These are phyloP conservation scores for Eledona agricola DNA, from an alignment of 2,888 invertebrate genomes.

Conservation along the genomic window DNA sequence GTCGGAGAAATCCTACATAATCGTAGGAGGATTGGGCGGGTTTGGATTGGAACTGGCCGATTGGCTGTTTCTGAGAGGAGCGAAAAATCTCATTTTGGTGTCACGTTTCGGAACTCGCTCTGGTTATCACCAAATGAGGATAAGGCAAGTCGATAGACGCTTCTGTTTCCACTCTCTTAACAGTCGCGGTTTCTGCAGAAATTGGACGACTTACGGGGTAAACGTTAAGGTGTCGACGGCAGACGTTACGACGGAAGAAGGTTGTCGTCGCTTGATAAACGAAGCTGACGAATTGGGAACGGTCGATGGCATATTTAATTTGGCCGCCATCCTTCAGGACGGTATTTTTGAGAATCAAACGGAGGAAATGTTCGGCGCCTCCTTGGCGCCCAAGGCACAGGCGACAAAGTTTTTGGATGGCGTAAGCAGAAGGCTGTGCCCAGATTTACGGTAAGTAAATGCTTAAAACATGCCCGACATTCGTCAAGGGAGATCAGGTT, in stretches of 20 bases:
- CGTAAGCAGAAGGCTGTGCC: constrained; percentile 49
- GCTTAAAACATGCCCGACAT: no score
- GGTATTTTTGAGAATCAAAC: constrained; percentile 81
- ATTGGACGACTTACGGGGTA: constrained; percentile 72
- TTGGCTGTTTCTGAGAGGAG: constrained; percentile 86
- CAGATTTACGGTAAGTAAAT: constrained; percentile 45
- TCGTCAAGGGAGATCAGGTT: no score
- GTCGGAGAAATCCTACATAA: constrained; percentile 66
- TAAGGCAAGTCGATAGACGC: not conserved
- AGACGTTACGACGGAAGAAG: constrained; percentile 75
- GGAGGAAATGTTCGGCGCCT: constrained; percentile 71
- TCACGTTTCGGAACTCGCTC: constrained; percentile 81
- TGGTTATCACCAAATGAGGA: constrained; percentile 83
- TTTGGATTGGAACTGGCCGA: constrained; percentile 90
- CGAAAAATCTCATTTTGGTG: constrained; percentile 78
- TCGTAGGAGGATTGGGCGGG: constrained; percentile 87
- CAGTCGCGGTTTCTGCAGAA: not conserved
- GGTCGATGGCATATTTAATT: constrained; percentile 87
- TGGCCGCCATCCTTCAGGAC: constrained; percentile 84
- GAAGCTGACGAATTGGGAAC: constrained; percentile 72
- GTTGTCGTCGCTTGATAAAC: constrained; percentile 75
- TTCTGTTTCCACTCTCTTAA: not conserved
- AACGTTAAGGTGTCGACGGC: constrained; percentile 73
- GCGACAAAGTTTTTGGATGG: constrained; percentile 82
- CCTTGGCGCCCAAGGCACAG: constrained; percentile 80